phyloP scores from a whole-genome alignment of 2,888 invertebrate species.

The Rhagium mordax region DNA sequence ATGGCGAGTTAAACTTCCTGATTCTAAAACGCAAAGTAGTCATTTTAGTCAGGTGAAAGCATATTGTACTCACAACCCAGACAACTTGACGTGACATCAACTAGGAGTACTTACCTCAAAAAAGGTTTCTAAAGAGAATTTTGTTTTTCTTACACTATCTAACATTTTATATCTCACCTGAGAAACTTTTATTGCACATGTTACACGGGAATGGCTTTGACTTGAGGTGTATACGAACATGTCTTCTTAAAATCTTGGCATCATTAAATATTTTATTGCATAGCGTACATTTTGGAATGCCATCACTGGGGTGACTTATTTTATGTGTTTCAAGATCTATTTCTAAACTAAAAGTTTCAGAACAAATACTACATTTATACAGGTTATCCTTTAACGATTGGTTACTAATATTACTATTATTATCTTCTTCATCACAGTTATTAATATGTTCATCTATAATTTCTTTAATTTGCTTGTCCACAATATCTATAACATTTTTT shows the following conservation, averaged over 20 bases:
- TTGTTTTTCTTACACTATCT: no score
- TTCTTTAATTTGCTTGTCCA: slow-evolving; percentile 34
- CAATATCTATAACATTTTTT: slow-evolving; percentile 41
- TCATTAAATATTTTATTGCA: slow-evolving; percentile 62
- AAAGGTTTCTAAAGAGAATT: no score
- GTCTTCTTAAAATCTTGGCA: slow-evolving; percentile 61
- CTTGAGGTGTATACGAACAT: slow-evolving; percentile 62
- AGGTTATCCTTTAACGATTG: slow-evolving; percentile 18
- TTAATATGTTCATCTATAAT: slow-evolving; percentile 30
- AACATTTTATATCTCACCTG: slow-evolving; percentile 31
- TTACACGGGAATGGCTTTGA: slow-evolving; percentile 62
- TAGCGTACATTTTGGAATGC: slow-evolving; percentile 57
- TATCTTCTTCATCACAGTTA: slow-evolving; percentile 30
- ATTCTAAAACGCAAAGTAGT: slow-evolving; percentile 51
- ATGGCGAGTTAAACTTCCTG: slow-evolving; percentile 63
- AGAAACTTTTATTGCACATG: slow-evolving; percentile 60
- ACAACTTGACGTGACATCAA: no score
- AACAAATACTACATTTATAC: slow-evolving; percentile 56
- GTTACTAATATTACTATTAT: not conserved
- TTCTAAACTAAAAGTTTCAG: slow-evolving; percentile 58
- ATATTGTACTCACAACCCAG: no score
- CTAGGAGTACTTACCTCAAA: no score
- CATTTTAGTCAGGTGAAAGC: no score
- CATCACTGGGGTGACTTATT: slow-evolving; percentile 59
- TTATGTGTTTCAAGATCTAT: slow-evolving; percentile 61